Percentiles rank a stretch among this genome's conserved stretches.
Evolutionary conservation across 2,888 invertebrate species (phyloP).

Genomic region (Plebejus anna): DNA sequence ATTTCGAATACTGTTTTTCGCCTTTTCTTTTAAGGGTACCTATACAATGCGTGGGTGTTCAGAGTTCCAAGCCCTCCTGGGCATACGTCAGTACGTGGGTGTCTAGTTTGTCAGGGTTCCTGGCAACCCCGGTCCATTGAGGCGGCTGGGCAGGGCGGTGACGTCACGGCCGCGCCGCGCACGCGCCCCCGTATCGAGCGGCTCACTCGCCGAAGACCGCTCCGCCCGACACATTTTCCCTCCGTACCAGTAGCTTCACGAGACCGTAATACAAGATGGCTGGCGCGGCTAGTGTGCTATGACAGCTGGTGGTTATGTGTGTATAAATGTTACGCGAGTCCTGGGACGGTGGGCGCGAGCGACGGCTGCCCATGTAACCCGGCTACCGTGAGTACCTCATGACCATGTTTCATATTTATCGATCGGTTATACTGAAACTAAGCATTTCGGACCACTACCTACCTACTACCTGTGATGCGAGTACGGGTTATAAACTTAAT

Average conservation of each 20-base stretch:
- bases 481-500: slow-evolving; percentile 18
- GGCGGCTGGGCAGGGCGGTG: slow-evolving; percentile 62
- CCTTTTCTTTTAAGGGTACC: background rate
- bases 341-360: slow-evolving; percentile 57
- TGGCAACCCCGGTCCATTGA: slow-evolving; percentile 45
- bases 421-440: slow-evolving; percentile 56
- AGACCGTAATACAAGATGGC: slow-evolving; percentile 63
- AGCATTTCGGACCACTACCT: slow-evolving; percentile 39
- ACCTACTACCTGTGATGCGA: slow-evolving; percentile 27
- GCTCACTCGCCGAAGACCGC: slow-evolving; percentile 64
- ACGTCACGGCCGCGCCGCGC: slow-evolving; percentile 69
- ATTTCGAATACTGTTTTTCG: background rate
- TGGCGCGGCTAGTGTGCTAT: slow-evolving; percentile 57
- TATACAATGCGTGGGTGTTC: background rate
- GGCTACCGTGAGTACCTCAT: slow-evolving; percentile 58
- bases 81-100: background rate
- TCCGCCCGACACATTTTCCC: slow-evolving; percentile 71
- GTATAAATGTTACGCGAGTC: slow-evolving; percentile 77
- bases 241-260: slow-evolving; percentile 51
- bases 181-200: slow-evolving; percentile 76
- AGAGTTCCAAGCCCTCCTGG: background rate
- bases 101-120: background rate
- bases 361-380: slow-evolving; percentile 65
- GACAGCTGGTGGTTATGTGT: slow-evolving; percentile 59
- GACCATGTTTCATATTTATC: slow-evolving; percentile 47